Evolutionary conservation across 2,888 invertebrate genomes (phyloP).

Genomic region (Conomelus anceps): DNA sequence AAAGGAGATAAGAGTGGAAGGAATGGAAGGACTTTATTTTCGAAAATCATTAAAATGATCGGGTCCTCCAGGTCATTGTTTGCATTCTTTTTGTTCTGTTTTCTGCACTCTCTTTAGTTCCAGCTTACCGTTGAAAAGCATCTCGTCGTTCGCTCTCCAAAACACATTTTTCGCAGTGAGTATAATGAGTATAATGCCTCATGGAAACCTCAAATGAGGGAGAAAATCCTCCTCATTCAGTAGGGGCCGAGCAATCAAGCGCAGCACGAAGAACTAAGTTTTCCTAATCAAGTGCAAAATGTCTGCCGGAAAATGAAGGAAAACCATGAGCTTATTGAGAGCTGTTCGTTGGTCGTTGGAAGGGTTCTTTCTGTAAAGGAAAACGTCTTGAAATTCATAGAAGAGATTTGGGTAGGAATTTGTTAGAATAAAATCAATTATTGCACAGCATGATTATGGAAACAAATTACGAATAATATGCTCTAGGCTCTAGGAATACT

Average conservation of each 20-base stretch:
- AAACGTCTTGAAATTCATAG: too few species aligned
- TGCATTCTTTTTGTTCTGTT: too few species aligned
- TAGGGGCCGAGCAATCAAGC: background rate
- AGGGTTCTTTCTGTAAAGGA: too few species aligned
- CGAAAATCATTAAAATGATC: background rate
- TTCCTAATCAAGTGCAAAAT: background rate
- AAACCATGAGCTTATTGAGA: too few species aligned
- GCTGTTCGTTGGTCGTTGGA: too few species aligned
- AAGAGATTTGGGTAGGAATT: too few species aligned
- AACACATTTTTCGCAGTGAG: background rate
- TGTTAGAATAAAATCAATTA: too few species aligned
- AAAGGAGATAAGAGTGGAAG: background rate
- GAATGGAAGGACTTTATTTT: background rate
- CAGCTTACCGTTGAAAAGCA: background rate
- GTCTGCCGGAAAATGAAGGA: background rate
- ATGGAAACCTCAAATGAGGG: background rate
- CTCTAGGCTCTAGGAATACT: too few species aligned
- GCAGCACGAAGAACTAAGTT: background rate
- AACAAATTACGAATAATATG: too few species aligned
- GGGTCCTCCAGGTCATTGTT: background rate
- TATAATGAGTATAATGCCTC: background rate
- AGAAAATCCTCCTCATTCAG: background rate
- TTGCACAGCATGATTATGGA: too few species aligned
- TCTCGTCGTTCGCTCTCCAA: background rate
- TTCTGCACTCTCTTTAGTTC: background rate